Evolutionary conservation across 2,113 vertebrate species (phyloP).

Genomic region (Rhinolophus ferrumequinum): DNA sequence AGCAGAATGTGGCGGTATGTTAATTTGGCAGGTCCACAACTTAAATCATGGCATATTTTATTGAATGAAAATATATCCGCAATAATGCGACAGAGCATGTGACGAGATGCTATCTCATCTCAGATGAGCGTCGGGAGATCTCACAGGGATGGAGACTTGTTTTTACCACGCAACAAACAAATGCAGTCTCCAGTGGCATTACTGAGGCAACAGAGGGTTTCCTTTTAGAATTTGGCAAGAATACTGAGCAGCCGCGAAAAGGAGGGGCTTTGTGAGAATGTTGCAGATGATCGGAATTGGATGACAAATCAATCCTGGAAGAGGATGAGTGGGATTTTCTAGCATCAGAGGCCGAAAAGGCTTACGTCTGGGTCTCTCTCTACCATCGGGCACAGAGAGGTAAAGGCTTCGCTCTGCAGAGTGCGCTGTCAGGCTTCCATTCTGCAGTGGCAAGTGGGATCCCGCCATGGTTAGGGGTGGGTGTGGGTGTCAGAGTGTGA

Average conservation of each 20-base stretch:
- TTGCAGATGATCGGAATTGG: background rate
- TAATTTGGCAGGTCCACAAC: constrained; percentile 39
- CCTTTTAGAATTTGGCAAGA: background rate
- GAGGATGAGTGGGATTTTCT: background rate
- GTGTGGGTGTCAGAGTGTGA: background rate
- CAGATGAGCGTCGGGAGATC: background rate
- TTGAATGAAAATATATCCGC: constrained; percentile 51
- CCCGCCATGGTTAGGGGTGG: fast-evolving
- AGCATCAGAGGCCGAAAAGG: background rate
- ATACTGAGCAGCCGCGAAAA: background rate
- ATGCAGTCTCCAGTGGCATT: background rate
- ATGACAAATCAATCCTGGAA: background rate
- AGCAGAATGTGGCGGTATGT: constrained; percentile 38
- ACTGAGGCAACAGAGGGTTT: background rate
- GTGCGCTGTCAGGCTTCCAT: background rate
- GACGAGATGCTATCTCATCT: background rate
- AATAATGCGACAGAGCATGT: background rate
- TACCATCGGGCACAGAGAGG: background rate
- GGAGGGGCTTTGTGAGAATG: background rate
- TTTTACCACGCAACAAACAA: background rate
- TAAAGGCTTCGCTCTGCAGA: background rate
- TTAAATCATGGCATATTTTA: constrained; percentile 43
- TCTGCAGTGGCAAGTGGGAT: background rate
- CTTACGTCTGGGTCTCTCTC: background rate
- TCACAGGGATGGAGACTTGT: background rate